Evolutionary conservation across 2,888 invertebrate genomes (phyloP), one percentile per base, ranked within the genome.

Genomic region (Aporophyla lueneburgensis): DNA sequence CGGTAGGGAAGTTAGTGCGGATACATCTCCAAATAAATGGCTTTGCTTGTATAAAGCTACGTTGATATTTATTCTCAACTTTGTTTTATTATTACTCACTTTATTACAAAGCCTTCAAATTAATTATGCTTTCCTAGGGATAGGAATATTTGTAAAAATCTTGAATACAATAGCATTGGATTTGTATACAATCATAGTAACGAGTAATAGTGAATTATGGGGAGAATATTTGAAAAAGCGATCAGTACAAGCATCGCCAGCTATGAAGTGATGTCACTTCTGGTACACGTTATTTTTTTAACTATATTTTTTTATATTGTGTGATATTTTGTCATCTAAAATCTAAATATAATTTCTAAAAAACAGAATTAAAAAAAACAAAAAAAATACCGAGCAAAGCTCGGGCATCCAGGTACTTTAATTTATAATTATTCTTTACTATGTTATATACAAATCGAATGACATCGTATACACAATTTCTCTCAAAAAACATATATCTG

Each of bases 171-270:
- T 77, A 14, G 67, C 54, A 19, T 43, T 76, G 12, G n/a, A 40
- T 49, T 9, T 76, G 10, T 76, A 67, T 76, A 21, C 76, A 16
- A 24, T 61, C 9, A 19, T 51, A 33, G 63, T 69, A 4, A 78
- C 78, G 12, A 51, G 21, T 24, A 78, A 77, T 51, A 7, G 77
- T 1, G n/a, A 21, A 10, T 10, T 78, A 10, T 77, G 77, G 78
- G n/a, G 9, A 5, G 69, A 70, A n/a, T 69, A 46, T 69, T 43
- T 77, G 0, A 43, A 58, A 14, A 70, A 46, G 14, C 43, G 33
- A 4, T 46, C 53, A 5, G 24, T 12, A 12, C 43, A 21, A 40
- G 33, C 16, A 0, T 49, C 54, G 12, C 12, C 63, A 6, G 33
- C 21, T 49, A 40, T 40, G 24, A 63, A 56, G 9, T 40, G 43